Percentiles rank a stretch among this genome's conserved stretches.
These are phyloP conservation scores for Leucopternis melanops DNA, from an alignment of 2,113 vertebrate genomes.

Conservation along the genomic window DNA sequence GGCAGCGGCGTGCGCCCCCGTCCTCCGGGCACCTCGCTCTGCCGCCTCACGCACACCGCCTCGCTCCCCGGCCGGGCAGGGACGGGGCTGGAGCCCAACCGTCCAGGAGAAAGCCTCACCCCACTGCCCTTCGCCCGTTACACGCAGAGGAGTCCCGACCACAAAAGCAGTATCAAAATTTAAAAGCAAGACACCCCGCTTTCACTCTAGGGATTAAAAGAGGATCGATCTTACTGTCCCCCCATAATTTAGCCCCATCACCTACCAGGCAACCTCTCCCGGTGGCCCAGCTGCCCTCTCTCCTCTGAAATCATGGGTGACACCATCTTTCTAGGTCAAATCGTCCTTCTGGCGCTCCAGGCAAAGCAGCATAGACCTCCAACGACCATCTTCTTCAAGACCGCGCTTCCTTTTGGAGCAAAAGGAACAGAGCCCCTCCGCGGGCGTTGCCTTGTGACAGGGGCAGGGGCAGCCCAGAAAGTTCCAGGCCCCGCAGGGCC, in stretches of 20 bases:
- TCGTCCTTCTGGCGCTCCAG: background rate
- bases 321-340: rapidly evolving
- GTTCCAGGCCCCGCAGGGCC: rapidly evolving
- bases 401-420: rapidly evolving
- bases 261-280: rapidly evolving
- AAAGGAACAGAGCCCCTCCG: rapidly evolving
- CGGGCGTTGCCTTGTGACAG: rapidly evolving
- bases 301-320: rapidly evolving
- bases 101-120: too few species aligned
- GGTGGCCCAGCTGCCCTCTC: rapidly evolving
- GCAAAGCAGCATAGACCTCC: too few species aligned
- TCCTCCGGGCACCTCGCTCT: rapidly evolving
- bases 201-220: background rate
- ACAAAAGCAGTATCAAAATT: rapidly evolving
- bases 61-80: rapidly evolving
- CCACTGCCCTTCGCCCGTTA: rapidly evolving
- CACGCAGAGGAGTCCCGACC: background rate
- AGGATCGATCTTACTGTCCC: rapidly evolving
- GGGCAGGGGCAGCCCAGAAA: background rate
- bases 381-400: rapidly evolving
- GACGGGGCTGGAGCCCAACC: rapidly evolving
- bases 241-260: rapidly evolving
- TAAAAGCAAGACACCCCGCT: background rate
- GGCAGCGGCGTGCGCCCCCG: background rate
- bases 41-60: background rate